A percentile compares a stretch with the other conserved stretches of the same genome.
Evolutionary conservation across 2,113 vertebrate species (phyloP).

Genomic region (Oreamnos americanus): DNA sequence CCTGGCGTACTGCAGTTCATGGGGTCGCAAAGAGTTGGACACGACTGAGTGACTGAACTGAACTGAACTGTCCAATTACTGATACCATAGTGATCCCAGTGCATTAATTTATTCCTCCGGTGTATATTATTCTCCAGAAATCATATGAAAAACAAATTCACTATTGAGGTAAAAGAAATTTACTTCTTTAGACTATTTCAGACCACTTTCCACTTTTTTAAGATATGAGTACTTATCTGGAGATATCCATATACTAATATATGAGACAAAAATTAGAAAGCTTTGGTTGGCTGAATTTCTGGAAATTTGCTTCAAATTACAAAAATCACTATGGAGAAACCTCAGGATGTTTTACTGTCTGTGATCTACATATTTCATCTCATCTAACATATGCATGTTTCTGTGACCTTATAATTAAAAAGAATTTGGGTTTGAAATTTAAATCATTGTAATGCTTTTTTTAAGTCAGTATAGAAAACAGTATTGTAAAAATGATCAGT

Average conservation of each 20-base stretch:
- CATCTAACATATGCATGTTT: neutral
- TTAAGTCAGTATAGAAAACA: neutral
- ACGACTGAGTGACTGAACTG: neutral
- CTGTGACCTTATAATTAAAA: neutral
- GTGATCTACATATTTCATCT: neutral
- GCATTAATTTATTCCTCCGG: neutral
- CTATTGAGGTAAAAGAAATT: conserved; percentile 18
- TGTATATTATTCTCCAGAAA: neutral
- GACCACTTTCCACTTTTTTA: neutral
- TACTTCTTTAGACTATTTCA: neutral
- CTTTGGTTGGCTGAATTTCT: neutral
- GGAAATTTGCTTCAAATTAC: conserved; percentile 20
- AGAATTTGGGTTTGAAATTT: neutral
- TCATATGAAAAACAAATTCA: neutral
- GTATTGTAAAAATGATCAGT: neutral
- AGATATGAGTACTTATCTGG: neutral
- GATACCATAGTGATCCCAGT: neutral
- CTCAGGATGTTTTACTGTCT: neutral
- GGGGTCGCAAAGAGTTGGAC: accelerated
- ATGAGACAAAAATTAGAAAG: conserved; percentile 4
- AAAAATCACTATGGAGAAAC: neutral
- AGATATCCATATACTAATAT: neutral
- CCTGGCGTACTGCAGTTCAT: accelerated
- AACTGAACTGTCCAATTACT: neutral
- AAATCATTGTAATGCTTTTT: neutral